Evolutionary conservation across 2,888 invertebrate genomes (phyloP).

Genomic region (Synanthedon myopaeformis): DNA sequence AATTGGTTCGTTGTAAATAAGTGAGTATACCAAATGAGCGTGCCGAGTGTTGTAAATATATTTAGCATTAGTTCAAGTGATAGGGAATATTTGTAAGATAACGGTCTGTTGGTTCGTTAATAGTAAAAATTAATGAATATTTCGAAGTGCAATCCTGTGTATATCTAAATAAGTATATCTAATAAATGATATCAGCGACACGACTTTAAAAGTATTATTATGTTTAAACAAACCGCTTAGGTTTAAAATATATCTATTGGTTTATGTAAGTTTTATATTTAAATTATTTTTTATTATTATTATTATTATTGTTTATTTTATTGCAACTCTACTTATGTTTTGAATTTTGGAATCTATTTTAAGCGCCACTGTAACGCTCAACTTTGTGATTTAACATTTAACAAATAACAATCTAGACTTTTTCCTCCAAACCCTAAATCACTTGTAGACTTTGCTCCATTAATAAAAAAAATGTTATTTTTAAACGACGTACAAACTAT

Average conservation of each 20-base stretch:
- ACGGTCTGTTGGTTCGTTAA: conserved; percentile 36
- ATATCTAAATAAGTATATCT: conserved; percentile 48
- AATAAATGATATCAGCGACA: conserved; percentile 41
- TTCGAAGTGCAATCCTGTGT: conserved; percentile 66
- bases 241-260: conserved; percentile 68
- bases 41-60: conserved; percentile 47
- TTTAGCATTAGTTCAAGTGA: conserved; percentile 31
- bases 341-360: conserved; percentile 39
- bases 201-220: conserved; percentile 70
- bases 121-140: conserved; percentile 46
- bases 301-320: conserved; percentile 63
- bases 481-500: conserved; percentile 61
- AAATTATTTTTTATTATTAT: conserved; percentile 58
- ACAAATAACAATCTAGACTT: conserved; percentile 21
- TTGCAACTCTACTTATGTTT: conserved; percentile 4
- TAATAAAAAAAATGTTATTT: conserved; percentile 18
- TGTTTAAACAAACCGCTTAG: conserved; percentile 66
- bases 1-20: conserved; percentile 56
- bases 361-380: conserved; percentile 38
- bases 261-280: conserved; percentile 62
- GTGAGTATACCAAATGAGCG: conserved; percentile 62
- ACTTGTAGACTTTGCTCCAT: conserved; percentile 20
- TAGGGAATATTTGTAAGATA: conserved; percentile 33
- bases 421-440: conserved; percentile 15
- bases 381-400: conserved; percentile 34